A percentile compares a stretch with the other conserved stretches of the same genome.
phyloP scores from a whole-genome alignment of 2,797 vertebrate species.

The Galaxias olidus region DNA sequence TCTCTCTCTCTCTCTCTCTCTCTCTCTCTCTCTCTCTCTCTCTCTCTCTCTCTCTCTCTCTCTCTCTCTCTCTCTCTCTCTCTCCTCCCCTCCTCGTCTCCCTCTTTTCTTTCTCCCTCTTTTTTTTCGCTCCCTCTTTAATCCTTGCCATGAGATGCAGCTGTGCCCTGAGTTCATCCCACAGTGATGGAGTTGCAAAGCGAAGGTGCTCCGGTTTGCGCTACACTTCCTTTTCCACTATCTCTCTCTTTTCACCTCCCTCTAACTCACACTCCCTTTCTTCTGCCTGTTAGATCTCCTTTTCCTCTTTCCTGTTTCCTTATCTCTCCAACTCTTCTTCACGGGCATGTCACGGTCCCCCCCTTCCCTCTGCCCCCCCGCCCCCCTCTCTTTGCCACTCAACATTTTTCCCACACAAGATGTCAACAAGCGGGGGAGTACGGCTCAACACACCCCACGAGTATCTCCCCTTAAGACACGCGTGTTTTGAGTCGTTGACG shows the following conservation, averaged over 20 bases:
- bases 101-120: neutral
- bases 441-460: slow-evolving; percentile 25
- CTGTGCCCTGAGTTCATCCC: slow-evolving; percentile 68
- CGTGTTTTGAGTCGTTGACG: no score
- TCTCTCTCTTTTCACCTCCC: slow-evolving; percentile 6
- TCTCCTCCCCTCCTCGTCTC: no score
- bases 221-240: neutral
- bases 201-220: slow-evolving; percentile 34
- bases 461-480: slow-evolving; percentile 12
- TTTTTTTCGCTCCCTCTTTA: neutral
- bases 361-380: no score
- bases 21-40: slow-evolving; percentile 14
- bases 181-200: slow-evolving; percentile 49
- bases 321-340: slow-evolving; percentile 33
- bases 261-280: slow-evolving; percentile 24
- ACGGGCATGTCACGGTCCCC: slow-evolving; percentile 41
- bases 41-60: slow-evolving; percentile 1
- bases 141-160: slow-evolving; percentile 54
- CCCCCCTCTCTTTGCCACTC: slow-evolving; percentile 18
- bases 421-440: slow-evolving; percentile 42
- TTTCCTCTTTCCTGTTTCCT: slow-evolving; percentile 4
- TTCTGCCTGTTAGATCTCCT: slow-evolving; percentile 8
- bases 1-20: slow-evolving; percentile 36
- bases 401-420: slow-evolving; percentile 49
- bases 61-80: neutral